Evolutionary conservation across 2,797 vertebrate genomes (phyloP).

Genomic region (Acestrorhynchus altus): DNA sequence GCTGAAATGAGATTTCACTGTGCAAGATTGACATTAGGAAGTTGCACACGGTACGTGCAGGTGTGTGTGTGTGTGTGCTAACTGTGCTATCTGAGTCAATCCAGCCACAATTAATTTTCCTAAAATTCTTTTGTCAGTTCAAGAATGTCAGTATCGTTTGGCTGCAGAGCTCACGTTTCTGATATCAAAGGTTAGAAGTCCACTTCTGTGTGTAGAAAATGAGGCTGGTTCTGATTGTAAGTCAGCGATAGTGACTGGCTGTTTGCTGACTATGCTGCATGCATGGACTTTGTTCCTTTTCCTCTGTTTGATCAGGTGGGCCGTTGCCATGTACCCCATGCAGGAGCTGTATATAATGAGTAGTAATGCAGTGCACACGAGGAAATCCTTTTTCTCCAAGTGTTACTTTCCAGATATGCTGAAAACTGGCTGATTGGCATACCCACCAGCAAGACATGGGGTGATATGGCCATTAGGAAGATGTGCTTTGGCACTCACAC

Average conservation of each 20-base stretch:
- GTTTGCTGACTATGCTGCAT: slow-evolving; percentile 40
- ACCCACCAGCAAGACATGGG: not conserved
- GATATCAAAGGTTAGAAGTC: slow-evolving; percentile 4
- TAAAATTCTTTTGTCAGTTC: not conserved
- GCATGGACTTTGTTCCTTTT: slow-evolving; percentile 45
- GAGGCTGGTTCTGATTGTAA: slow-evolving; percentile 4
- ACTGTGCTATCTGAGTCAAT: not conserved
- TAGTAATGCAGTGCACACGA: not conserved
- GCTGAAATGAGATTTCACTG: not conserved
- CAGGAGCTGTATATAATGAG: slow-evolving; percentile 30
- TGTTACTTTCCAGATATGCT: slow-evolving; percentile 1
- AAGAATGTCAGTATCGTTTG: slow-evolving; percentile 14
- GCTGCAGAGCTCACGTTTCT: not conserved
- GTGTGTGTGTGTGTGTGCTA: not conserved
- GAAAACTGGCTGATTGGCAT: not conserved
- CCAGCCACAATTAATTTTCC: not conserved
- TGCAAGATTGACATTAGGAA: not conserved
- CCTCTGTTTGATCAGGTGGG: slow-evolving; percentile 46
- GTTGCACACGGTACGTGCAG: not conserved
- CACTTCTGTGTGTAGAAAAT: slow-evolving; percentile 12
- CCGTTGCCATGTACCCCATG: slow-evolving; percentile 33
- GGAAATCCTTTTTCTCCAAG: not conserved
- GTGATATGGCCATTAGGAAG: slow-evolving; percentile 1
- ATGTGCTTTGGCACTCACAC: not conserved
- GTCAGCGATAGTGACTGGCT: slow-evolving; percentile 22